Evolutionary conservation across 2,888 invertebrate species (phyloP).

Genomic region (Tipula unca): DNA sequence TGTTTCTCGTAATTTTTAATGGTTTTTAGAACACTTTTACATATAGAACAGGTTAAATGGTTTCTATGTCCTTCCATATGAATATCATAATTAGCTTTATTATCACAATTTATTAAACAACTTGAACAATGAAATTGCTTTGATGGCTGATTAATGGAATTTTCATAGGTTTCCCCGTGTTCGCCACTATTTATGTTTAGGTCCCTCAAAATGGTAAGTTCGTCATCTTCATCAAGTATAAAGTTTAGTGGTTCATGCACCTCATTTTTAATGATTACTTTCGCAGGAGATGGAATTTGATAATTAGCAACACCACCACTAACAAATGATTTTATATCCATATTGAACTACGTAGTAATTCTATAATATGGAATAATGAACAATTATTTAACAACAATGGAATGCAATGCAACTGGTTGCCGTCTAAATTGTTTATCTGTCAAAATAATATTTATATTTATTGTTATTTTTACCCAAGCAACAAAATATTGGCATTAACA

Average conservation of each 20-base stretch:
- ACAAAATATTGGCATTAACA: no score
- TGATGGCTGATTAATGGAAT: not conserved
- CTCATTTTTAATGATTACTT: slow-evolving; percentile 18
- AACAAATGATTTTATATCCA: not conserved
- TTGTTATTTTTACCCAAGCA: no score
- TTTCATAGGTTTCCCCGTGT: not conserved
- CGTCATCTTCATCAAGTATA: slow-evolving; percentile 9
- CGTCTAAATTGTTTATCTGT: no score
- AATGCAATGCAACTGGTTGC: no score
- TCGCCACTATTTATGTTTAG: not conserved
- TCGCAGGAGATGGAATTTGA: not conserved
- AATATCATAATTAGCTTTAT: slow-evolving; percentile 32
- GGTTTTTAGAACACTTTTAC: slow-evolving; percentile 41
- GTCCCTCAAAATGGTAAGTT: not conserved
- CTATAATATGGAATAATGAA: not conserved
- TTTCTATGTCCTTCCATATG: slow-evolving; percentile 41
- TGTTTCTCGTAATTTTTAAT: slow-evolving; percentile 42
- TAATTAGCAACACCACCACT: not conserved
- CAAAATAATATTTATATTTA: no score
- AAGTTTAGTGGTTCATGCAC: not conserved
- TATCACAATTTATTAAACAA: not conserved
- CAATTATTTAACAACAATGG: no score
- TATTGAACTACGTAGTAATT: not conserved
- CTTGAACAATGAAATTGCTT: not conserved
- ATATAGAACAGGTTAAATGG: slow-evolving; percentile 42